Base-by-base conservation (phyloP, 2,797 vertebrate species). In the Lacerta bilineata region DNA sequence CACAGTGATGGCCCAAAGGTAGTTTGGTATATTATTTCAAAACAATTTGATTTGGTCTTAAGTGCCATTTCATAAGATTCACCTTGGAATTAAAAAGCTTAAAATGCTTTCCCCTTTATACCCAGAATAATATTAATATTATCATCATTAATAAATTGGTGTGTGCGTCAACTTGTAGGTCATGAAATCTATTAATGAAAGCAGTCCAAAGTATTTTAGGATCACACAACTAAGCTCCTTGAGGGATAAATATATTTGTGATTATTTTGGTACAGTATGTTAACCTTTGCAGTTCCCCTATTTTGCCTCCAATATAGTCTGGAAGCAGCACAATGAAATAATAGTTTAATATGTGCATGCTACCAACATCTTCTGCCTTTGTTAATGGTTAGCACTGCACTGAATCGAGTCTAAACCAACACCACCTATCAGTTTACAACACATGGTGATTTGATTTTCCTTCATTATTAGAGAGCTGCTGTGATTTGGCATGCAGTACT, bases 11-110 rank as follows among this genome's bases (percentile, higher is more conserved):
- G 43, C 78, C 55, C 29, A 85, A 85, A 71, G 39, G 18, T 46
- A 71, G 18, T n/a, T 80, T 85, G 33, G 39, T 41, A 68, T 23
- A 74, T 80, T 61, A 89, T 84, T 69, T 55, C 50, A 74, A 84
- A 76, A 43, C 79, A 2, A 33, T 88, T 33, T 20, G 59, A 64
- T 46, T 46, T 84, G 77, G n/a, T 75, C 33, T 75, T 43, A 84
- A 84, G 43, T 55, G 64, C 17, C 33, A 18, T 84, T 88, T 59
- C 81, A 84, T 66, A 84, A 78, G 11, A 80, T 43, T 72, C 27
- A 71, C 0, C 7, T 68, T 75, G 20, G 6, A 64, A 64, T 64
- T 55, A 55, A 55, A 55, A 55, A 55, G 13, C 50, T 55, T 55
- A 55, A 77, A 83, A 83, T 69, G 5, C n/a, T 83, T 88, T 69